Evolutionary conservation across 2,888 invertebrate genomes (phyloP).

Genomic region (Andrena praecox): DNA sequence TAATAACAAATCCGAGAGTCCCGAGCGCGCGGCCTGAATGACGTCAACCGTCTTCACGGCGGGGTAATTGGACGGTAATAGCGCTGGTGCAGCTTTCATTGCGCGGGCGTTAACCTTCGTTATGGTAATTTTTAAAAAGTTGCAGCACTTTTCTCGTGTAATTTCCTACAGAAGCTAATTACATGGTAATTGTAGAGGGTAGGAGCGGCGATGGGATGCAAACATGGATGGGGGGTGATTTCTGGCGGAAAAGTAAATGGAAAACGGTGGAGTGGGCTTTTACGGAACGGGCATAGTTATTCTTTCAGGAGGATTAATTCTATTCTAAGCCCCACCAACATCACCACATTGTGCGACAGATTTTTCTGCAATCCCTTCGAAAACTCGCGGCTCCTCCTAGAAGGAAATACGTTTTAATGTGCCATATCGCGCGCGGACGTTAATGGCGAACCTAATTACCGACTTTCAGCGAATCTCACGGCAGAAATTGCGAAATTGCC

Average conservation of each 20-base stretch:
- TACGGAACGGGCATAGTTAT: too few relatives aligned
- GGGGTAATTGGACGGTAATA: conserved; percentile 20
- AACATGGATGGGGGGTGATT: neutral
- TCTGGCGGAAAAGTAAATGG: neutral
- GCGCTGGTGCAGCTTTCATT: conserved; percentile 32
- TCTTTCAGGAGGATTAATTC: too few relatives aligned
- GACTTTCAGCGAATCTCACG: conserved; percentile 36
- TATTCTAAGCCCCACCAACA: too few relatives aligned
- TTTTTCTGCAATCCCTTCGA: neutral
- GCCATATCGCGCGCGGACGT: conserved; percentile 25
- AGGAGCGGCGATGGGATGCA: neutral
- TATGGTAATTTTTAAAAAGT: conserved; percentile 28
- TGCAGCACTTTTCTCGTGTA: neutral
- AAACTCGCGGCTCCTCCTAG: neutral
- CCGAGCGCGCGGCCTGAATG: neutral
- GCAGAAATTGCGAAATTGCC: conserved; percentile 40
- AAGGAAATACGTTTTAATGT: conserved; percentile 29
- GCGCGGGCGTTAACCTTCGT: conserved; percentile 27
- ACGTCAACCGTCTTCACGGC: conserved; percentile 23
- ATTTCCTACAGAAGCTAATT: conserved; percentile 23
- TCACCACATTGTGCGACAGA: neutral
- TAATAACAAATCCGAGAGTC: conserved; percentile 24
- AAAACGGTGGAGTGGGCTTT: neutral
- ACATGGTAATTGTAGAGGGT: conserved; percentile 12
- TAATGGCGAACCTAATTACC: conserved; percentile 30